Base-by-base conservation (phyloP, 2,113 vertebrate genomes). In the Ciconia boyciana region DNA sequence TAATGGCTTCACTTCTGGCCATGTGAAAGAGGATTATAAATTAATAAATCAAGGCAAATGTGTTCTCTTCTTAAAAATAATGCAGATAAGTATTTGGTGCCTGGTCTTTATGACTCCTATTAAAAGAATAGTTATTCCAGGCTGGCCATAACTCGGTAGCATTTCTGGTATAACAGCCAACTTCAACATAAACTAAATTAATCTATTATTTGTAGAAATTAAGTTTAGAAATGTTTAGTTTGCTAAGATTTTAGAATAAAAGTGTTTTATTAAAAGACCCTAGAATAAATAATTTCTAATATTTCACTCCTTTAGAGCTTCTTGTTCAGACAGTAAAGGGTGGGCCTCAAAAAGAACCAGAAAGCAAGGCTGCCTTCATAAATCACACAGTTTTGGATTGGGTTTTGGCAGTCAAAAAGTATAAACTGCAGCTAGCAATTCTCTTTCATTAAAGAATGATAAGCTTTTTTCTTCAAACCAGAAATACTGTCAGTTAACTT, bases 351-450 rank as follows among this genome's bases (percentile, higher is more conserved):
- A 79, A 76, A 68, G 61, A 94, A 70, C 48, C 43, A 58, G 36
- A 91, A 48, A 74, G 26, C 26, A 49, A 81, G 25, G 7, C 36
- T 79, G 3, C 80, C 46, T 91, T 70, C 61, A 83, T 90, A 92
- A 97, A 96, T 97, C 91, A 88, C 31, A 85, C 44, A 83, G 86
- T 93, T 79, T 93, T 89, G 92, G 79, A 92, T 17, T 78, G 31
- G 18, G 41, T 93, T 96, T 94, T 95, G 89, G 90, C 87, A 89
- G n/a, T 79, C 39, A 94, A 83, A 90, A 83, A 48, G 16, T n/a
- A 77, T 41, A 72, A 52, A 43, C 11, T 48, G 10, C 19, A 92
- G 29, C 51, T 87, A 93, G 39, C 11, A 81, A 79, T 91, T 95
- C n/a, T 34, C 55, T 48, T 65, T 89, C 77, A 79, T 81, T 85